Conservation (phyloP, 1,140 invertebrate genomes). For the Drosophila equinoxialis region DNA sequence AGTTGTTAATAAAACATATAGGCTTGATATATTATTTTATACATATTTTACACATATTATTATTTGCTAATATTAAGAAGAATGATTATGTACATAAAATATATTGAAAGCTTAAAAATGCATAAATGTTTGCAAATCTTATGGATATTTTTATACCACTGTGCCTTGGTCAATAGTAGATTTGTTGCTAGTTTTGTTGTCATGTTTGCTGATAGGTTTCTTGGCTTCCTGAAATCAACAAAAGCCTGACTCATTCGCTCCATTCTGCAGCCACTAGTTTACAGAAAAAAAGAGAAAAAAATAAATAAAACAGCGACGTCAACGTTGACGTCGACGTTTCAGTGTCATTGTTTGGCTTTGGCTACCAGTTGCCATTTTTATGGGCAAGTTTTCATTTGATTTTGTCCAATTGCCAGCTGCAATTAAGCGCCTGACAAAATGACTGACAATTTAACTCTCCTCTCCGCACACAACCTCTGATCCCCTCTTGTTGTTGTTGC, state of each 20-base stretch:
- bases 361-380: conserved; percentile 56
- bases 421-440: conserved; percentile 80
- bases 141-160: neutral
- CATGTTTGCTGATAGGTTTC: conserved; percentile 49
- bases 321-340: conserved; percentile 49
- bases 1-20: too few species aligned
- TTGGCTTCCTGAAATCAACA: conserved; percentile 60
- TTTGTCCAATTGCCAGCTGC: conserved; percentile 67
- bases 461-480: conserved; percentile 1
- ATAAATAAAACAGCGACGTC: neutral
- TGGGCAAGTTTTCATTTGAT: conserved; percentile 34
- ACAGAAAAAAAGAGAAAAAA: neutral
- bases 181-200: conserved; percentile 32
- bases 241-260: conserved; percentile 49
- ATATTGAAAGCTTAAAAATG: too few species aligned
- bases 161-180: conserved; percentile 1
- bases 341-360: conserved; percentile 73
- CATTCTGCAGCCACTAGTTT: neutral
- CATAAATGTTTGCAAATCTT: neutral
- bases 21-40: too few species aligned
- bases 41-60: too few species aligned
- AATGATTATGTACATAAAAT: too few species aligned
- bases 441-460: conserved; percentile 69
- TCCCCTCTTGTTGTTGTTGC: neutral
- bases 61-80: too few species aligned